phyloP scores from a whole-genome alignment of 2,797 vertebrate genomes.

The Apodemus agrarius region DNA sequence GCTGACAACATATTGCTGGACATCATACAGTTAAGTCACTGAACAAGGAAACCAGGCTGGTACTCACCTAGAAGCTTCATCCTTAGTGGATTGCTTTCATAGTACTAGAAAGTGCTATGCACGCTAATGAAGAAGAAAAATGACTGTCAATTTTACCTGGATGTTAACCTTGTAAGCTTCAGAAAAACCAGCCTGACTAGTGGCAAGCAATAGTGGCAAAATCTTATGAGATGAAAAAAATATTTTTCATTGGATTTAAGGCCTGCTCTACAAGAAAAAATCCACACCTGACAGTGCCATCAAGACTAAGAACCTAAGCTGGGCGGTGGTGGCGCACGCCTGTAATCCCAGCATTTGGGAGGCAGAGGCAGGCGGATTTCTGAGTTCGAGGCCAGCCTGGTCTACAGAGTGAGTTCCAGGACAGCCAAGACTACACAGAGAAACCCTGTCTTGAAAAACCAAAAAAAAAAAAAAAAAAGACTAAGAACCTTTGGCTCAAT shows the following conservation, averaged over 20 bases:
- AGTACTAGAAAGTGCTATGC: background rate
- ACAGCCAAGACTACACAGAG: too few species aligned
- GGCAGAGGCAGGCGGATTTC: too few species aligned
- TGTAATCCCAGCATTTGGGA: too few species aligned
- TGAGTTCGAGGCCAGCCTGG: too few species aligned
- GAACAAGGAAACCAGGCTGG: background rate
- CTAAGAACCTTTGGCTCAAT: background rate
- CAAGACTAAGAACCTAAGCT: too few species aligned
- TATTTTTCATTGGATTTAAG: background rate
- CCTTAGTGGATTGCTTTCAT: background rate
- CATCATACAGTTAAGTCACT: background rate
- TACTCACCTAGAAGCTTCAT: background rate
- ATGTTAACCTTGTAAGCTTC: background rate
- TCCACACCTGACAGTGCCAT: background rate
- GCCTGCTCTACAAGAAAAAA: background rate
- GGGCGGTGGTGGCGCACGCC: too few species aligned
- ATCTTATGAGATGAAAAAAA: background rate
- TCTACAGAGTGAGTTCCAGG: too few species aligned
- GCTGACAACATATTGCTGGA: background rate
- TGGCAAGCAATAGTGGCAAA: background rate
- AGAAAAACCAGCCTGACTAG: background rate
- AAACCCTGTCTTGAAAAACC: too few species aligned
- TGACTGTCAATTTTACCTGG: accelerated
- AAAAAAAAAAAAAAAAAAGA: too few species aligned
- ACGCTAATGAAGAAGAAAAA: background rate